Evolutionary conservation across 2,113 vertebrate genomes (phyloP), one percentile per base, ranked within the genome.

Genomic region (Struthio camelus): DNA sequence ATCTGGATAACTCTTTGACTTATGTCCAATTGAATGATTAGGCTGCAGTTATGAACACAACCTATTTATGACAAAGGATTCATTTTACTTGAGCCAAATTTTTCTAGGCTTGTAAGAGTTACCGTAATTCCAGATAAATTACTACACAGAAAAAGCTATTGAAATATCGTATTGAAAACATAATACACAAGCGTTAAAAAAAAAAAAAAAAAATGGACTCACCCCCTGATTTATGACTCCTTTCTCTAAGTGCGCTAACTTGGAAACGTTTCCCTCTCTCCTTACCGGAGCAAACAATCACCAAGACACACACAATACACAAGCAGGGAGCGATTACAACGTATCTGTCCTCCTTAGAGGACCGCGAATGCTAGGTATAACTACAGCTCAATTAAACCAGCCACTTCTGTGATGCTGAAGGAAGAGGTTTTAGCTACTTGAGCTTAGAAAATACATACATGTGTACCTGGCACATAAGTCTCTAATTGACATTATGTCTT

Each of bases 111-210:
- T 92, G 84, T 94, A 96, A 97, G 96, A 94, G 90, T 97, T 94
- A 93, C 96, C 75, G 32, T 97, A 97, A 98, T 98, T 97, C 96
- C 83, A 80, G 89, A 96, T 96, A 97, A 98, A 97, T 97, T 97
- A 97, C 97, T 92, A 69, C 91, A 69, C 75, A 95, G 84, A 93
- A 82, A 80, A 97, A 97, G 69, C 89, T 80, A 93, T 93, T 98
- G 97, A 98, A 97, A 97, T 96, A 97, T 72, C 94, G 81, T 94
- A 97, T 92, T 95, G 94, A 97, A 98, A 97, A 92, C 94, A 97
- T 97, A 97, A 97, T 97, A 95, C 95, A n/a, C 85, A 89, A 82
- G 96, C 95, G 94, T 97, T 97, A 91, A 97, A 97, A 97, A 87
- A 94, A 90, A 91, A 69, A 80, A 59, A 56, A 18, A 34, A 18